Evolutionary conservation across 2,113 vertebrate genomes (phyloP).

Genomic region (Cinclus cinclus): DNA sequence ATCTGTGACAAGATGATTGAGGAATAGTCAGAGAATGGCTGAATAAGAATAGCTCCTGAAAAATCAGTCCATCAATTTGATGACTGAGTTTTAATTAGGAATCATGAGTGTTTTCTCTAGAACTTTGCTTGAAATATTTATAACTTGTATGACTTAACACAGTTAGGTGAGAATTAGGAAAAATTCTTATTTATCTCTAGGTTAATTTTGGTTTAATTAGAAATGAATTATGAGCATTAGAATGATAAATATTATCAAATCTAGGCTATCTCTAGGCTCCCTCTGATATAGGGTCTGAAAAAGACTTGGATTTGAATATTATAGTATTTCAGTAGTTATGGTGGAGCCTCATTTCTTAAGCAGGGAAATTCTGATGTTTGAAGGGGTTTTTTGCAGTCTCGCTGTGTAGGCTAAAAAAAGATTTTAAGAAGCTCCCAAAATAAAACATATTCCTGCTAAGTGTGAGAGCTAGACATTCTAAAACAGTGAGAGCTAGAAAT

Average conservation of each 20-base stretch:
- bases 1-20: constrained; percentile 10
- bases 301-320: neutral
- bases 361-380: neutral
- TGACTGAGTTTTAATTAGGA: neutral
- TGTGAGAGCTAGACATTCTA: neutral
- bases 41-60: neutral
- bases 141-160: neutral
- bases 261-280: neutral
- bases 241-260: neutral
- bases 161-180: neutral
- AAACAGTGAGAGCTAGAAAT: neutral
- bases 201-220: neutral
- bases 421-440: neutral
- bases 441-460: neutral
- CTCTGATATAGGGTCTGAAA: neutral
- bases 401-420: neutral
- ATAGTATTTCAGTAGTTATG: neutral
- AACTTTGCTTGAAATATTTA: neutral
- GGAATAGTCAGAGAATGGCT: neutral
- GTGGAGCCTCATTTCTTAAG: neutral
- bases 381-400: neutral
- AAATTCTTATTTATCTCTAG: neutral
- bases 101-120: neutral
- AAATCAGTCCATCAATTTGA: neutral
- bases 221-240: neutral